phyloP scores from a whole-genome alignment of 2,888 invertebrate species.

The Pachliopta kotzebuea region DNA sequence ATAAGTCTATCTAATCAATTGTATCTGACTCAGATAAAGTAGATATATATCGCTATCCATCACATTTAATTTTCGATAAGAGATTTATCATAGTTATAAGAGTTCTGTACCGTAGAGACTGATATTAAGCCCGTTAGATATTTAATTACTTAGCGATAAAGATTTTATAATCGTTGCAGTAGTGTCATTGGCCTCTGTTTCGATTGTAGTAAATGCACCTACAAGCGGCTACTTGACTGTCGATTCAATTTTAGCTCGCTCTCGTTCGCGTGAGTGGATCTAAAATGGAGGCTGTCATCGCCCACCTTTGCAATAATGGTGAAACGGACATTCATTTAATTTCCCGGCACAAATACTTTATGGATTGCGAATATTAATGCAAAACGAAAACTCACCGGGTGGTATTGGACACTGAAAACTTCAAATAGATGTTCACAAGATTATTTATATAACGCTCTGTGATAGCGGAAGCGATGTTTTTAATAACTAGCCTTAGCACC shows the following conservation, averaged over 20 bases:
- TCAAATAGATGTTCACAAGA: not conserved
- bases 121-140: not conserved
- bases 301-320: conserved; percentile 14
- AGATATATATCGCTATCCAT: too few relatives aligned
- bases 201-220: conserved; percentile 29
- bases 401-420: not conserved
- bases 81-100: not conserved
- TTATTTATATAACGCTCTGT: not conserved
- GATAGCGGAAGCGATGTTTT: not conserved
- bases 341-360: conserved; percentile 4
- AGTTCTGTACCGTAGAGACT: not conserved
- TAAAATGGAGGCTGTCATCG: conserved; percentile 27
- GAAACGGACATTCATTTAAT: conserved; percentile 13
- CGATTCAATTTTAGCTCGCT: conserved; percentile 24
- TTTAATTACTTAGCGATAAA: conserved; percentile 11
- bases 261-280: conserved; percentile 19
- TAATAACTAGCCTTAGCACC: not conserved
- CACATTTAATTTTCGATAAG: not conserved
- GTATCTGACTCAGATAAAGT: too few relatives aligned
- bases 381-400: conserved; percentile 1
- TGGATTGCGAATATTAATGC: not conserved
- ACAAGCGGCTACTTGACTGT: conserved; percentile 23
- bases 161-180: conserved; percentile 9
- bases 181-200: conserved; percentile 31
- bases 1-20: too few relatives aligned